Evolutionary conservation across 1,140 invertebrate genomes (phyloP), one percentile per base, ranked within the genome.

Genomic region (Lepidurus arcticus): DNA sequence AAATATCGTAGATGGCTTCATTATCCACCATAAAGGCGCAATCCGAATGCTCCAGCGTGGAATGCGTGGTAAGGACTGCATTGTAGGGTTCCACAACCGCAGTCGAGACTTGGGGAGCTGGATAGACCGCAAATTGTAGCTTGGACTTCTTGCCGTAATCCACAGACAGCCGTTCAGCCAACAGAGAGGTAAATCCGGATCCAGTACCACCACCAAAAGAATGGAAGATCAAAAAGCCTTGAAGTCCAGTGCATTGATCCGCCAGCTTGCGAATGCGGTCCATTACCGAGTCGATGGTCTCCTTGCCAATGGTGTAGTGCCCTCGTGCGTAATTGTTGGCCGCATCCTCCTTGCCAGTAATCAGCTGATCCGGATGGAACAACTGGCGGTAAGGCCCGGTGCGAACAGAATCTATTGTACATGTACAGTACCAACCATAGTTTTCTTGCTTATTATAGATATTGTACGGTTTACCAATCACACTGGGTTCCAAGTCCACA

Each of bases 191-290:
- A 84, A 94, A 94, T 2, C 93, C 93, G 13, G 92, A 94, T 5
- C 92, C 92, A 81, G 92, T 94, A 74, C 93, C 92, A 34, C 94
- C 94, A 73, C 94, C 94, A 80, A 94, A 94, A 44, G 91, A 92
- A 85, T 94, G 93, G 87, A 94, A 94, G 76, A 95, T 91, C 16
- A 95, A 86, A 85, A 95, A 95, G 65, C 92, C 92, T 86, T 93
- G 91, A 1, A 93, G 87, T 53, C 92, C 92, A 13, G 91, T 93
- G 83, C 92, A 93, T 83, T 92, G 90, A 84, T 93, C 92, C 26
- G 92, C 90, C 76, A 92, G 84, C 9, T 88, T 85, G 9, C 91
- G 87, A 80, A 92, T 88, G 21, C 85, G 79, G n/a, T 79, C 79
- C 42, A 79, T 13, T 16, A 83, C 84, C n/a, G 84, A 73, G 75